These are phyloP conservation scores for Mus minutoides DNA, from an alignment of 2,797 vertebrate species.

Conservation along the genomic window DNA sequence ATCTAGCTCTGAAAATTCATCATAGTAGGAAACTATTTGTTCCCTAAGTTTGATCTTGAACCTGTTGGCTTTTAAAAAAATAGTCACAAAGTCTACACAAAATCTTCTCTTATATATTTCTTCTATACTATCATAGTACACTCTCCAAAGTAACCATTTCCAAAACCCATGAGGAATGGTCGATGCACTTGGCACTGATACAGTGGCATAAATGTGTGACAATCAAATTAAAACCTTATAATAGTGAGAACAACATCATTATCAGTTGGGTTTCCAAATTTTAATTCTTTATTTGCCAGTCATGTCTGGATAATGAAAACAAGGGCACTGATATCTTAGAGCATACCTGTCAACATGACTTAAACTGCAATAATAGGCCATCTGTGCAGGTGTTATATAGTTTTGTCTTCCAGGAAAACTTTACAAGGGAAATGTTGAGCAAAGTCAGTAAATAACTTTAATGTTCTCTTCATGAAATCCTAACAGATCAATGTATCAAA, in stretches of 20 bases:
- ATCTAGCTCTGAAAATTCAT: neutral
- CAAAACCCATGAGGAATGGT: neutral
- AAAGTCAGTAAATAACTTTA: constrained; percentile 34
- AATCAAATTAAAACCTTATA: neutral
- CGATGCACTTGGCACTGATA: neutral
- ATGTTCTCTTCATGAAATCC: constrained; percentile 10
- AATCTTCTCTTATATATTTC: neutral
- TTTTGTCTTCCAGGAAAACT: constrained; percentile 34
- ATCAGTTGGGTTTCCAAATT: neutral
- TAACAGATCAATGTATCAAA: constrained; percentile 29
- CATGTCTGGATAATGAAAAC: neutral
- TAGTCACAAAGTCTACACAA: neutral
- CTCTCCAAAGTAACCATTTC: neutral
- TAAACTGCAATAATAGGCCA: neutral
- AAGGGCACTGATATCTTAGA: neutral
- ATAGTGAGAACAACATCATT: neutral
- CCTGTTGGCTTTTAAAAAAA: neutral
- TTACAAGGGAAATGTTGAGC: constrained; percentile 1
- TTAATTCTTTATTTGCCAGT: neutral
- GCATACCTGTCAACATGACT: neutral
- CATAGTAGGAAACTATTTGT: neutral
- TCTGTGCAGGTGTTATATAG: neutral
- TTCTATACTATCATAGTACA: neutral
- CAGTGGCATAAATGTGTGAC: neutral
- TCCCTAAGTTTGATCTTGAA: neutral